Evolutionary conservation across 1,140 invertebrate species (phyloP), one percentile per base, ranked within the genome.

Genomic region (Lasioglossum albipes): DNA sequence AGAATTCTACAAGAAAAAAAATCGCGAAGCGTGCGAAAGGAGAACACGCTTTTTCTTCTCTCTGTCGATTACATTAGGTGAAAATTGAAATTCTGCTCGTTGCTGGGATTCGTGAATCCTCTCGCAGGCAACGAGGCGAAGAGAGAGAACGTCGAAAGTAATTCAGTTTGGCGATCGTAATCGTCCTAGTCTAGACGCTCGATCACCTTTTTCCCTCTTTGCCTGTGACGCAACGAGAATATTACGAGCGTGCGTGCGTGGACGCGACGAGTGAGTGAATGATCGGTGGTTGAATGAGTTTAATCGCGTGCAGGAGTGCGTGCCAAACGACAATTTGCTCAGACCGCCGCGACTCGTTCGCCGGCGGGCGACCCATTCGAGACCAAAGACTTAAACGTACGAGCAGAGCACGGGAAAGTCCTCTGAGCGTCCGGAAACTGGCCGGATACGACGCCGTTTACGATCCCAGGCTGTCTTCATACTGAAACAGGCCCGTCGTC

Each of bases 271-370:
- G 69, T 72, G 68, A 49, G 76, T 81, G 84, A 83, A 86, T 88
- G 87, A 70, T 76, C 68, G 77, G 82, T 59, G 75, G n/a, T 70
- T 81, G 83, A 88, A 88, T 85, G 84, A 88, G 72, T 76, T 69
- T 77, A 75, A 83, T 73, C 65, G 81, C 66, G 61, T 82, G 85
- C 84, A 88, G 85, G 89, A 87, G 87, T 91, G 89, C 89, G 90
- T 92, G 90, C 89, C 91, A 92, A 92, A 91, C 89, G 91, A 93
- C 90, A 90, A 92, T 91, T 93, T 93, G 91, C 92, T 93, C 92
- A 92, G 91, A 89, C 89, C 86, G 89, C 89, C 90, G 78, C 89
- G 89, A 90, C 81, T 85, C 80, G 84, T 87, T 90, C 86, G 87
- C 83, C 76, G 88, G 89, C 87, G 89, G 88, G 83, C 84, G 88